Conservation (phyloP, 2,888 invertebrate genomes). For the Phragmatobia fuliginosa region DNA sequence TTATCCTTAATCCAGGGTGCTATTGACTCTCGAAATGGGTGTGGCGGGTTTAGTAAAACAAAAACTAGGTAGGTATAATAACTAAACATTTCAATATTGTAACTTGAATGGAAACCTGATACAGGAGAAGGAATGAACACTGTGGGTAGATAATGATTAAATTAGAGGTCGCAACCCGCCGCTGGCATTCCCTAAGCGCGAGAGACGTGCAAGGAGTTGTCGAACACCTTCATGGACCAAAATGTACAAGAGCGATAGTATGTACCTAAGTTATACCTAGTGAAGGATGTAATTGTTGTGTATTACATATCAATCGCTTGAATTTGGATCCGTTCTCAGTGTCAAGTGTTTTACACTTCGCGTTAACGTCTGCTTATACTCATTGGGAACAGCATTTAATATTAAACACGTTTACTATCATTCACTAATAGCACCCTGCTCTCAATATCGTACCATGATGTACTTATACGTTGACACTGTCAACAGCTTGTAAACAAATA, state of each 20-base stretch:
- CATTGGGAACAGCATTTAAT: slow-evolving; percentile 42
- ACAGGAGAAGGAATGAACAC: background rate
- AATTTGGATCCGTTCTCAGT: slow-evolving; percentile 40
- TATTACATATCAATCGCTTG: slow-evolving; percentile 66
- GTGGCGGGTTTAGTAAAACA: slow-evolving; percentile 15
- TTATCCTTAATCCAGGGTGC: slow-evolving; percentile 72
- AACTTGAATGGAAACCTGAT: background rate
- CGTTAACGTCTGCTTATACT: slow-evolving; percentile 31
- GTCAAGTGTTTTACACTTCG: slow-evolving; percentile 43
- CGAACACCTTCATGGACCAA: slow-evolving; percentile 55
- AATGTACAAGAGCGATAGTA: slow-evolving; percentile 46
- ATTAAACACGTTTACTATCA: slow-evolving; percentile 51
- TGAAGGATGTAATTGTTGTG: slow-evolving; percentile 51
- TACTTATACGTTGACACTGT: slow-evolving; percentile 29
- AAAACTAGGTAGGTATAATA: background rate
- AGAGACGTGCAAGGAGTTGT: slow-evolving; percentile 15
- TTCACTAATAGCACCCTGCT: slow-evolving; percentile 75
- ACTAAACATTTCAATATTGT: background rate
- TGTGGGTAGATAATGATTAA: background rate
- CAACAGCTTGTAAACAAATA: slow-evolving; percentile 49
- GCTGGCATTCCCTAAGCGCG: slow-evolving; percentile 2
- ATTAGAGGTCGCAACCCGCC: background rate
- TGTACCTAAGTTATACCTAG: slow-evolving; percentile 40
- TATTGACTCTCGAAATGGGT: slow-evolving; percentile 57
- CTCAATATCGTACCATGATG: slow-evolving; percentile 51